Conservation (phyloP, 2,113 vertebrate species). For the Triplophysa rosa region DNA sequence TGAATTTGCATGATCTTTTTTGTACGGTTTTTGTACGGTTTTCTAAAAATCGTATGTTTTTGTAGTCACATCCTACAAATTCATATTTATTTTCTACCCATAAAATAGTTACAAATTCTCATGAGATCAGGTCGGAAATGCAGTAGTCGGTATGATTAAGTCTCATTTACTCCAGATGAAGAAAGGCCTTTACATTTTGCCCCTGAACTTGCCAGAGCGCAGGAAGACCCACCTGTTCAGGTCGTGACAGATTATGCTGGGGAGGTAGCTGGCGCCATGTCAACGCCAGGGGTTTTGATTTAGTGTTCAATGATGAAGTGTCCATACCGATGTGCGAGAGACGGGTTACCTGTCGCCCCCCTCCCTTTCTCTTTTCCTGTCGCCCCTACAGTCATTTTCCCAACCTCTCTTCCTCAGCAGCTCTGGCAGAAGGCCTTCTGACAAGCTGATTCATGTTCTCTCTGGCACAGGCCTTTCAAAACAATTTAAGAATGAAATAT, state of each 20-base stretch:
- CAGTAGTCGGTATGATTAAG: neutral
- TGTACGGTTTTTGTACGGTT: too few relatives aligned
- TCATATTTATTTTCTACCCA: too few relatives aligned
- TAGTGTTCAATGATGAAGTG: slow-evolving; percentile 71
- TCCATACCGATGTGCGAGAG: slow-evolving; percentile 50
- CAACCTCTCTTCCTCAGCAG: slow-evolving; percentile 30
- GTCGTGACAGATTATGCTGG: slow-evolving; percentile 33
- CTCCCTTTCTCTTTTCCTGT: slow-evolving; percentile 22
- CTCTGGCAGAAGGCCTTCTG: slow-evolving; percentile 54
- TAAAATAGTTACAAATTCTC: too few relatives aligned
- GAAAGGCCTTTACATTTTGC: neutral
- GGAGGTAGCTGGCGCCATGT: slow-evolving; percentile 40
- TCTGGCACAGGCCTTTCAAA: slow-evolving; percentile 70
- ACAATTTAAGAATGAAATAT: slow-evolving; percentile 76
- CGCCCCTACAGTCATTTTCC: slow-evolving; percentile 42
- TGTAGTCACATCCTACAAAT: too few relatives aligned
- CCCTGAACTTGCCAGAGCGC: slow-evolving; percentile 13
- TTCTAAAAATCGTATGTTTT: too few relatives aligned
- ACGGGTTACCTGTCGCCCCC: slow-evolving; percentile 64
- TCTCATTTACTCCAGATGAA: neutral
- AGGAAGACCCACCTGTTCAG: neutral
- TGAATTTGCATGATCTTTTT: too few relatives aligned
- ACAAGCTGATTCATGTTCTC: slow-evolving; percentile 74
- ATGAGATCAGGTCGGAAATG: too few relatives aligned
- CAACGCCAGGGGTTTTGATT: slow-evolving; percentile 64